Evolutionary conservation across 2,797 vertebrate species (phyloP).

Genomic region (Halcyon badia): DNA sequence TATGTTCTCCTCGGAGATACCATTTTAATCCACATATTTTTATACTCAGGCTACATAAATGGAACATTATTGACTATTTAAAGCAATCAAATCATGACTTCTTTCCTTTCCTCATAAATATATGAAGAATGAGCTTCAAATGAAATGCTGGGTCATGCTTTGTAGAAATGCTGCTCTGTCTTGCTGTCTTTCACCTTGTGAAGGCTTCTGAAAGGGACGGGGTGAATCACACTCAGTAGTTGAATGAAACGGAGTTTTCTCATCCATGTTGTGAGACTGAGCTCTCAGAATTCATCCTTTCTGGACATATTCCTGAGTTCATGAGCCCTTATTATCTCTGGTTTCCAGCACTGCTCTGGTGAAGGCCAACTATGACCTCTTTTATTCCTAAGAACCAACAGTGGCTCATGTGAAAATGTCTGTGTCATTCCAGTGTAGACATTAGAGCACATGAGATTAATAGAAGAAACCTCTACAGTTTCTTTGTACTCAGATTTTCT

Average conservation of each 20-base stretch:
- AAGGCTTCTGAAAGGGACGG: background rate
- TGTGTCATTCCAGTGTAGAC: background rate
- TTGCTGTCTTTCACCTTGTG: background rate
- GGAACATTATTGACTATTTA: background rate
- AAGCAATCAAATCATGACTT: background rate
- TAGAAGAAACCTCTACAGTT: background rate
- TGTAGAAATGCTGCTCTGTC: background rate
- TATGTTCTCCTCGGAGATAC: background rate
- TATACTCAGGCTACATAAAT: background rate
- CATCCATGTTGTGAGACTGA: background rate
- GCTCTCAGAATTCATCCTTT: background rate
- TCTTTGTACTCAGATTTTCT: background rate
- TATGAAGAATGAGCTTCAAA: background rate
- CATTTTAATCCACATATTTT: background rate
- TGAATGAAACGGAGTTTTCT: background rate
- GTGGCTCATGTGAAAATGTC: background rate
- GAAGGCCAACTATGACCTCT: background rate
- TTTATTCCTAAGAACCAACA: background rate
- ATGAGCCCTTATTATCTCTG: background rate
- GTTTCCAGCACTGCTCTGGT: background rate
- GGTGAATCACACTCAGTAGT: background rate
- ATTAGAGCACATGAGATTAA: background rate
- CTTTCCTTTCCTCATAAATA: background rate
- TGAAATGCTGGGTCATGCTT: background rate
- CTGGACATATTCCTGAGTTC: background rate